phyloP scores from a whole-genome alignment of 2,888 invertebrate genomes.

The Himalopsyche tibetana region DNA sequence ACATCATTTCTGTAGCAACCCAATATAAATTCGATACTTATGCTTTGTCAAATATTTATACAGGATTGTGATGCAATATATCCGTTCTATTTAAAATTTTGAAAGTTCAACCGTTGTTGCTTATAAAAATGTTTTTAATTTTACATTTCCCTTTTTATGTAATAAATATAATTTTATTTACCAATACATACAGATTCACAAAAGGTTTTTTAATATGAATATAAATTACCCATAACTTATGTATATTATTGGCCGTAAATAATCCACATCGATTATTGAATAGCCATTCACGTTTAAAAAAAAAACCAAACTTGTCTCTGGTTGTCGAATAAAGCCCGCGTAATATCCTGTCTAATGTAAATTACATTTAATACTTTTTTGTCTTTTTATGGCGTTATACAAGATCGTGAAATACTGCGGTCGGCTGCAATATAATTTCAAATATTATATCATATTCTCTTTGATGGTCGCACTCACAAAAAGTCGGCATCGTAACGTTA shows the following conservation, averaged over 20 bases:
- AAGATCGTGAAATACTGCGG: conserved; percentile 42
- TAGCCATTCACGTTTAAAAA: not conserved
- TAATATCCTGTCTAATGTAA: conserved; percentile 28
- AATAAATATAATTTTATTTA: too few relatives aligned
- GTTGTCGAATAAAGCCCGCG: not conserved
- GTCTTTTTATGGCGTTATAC: not conserved
- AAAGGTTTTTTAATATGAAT: too few relatives aligned
- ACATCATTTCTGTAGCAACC: too few relatives aligned
- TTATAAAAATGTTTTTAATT: too few relatives aligned
- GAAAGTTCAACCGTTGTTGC: too few relatives aligned
- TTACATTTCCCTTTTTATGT: too few relatives aligned
- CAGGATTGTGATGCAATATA: too few relatives aligned
- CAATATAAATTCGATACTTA: too few relatives aligned
- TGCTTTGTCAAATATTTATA: too few relatives aligned
- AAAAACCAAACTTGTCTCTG: not conserved
- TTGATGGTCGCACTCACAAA: not conserved
- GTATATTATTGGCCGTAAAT: not conserved
- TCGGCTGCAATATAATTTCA: not conserved
- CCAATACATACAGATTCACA: too few relatives aligned
- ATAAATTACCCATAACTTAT: too few relatives aligned
- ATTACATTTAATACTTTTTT: not conserved
- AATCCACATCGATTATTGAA: not conserved
- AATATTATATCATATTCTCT: conserved; percentile 24
- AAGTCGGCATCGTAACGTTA: conserved; percentile 23
- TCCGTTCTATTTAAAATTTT: too few relatives aligned